Conservation (phyloP, 2,797 vertebrate genomes). For the Taenioides sp. region DNA sequence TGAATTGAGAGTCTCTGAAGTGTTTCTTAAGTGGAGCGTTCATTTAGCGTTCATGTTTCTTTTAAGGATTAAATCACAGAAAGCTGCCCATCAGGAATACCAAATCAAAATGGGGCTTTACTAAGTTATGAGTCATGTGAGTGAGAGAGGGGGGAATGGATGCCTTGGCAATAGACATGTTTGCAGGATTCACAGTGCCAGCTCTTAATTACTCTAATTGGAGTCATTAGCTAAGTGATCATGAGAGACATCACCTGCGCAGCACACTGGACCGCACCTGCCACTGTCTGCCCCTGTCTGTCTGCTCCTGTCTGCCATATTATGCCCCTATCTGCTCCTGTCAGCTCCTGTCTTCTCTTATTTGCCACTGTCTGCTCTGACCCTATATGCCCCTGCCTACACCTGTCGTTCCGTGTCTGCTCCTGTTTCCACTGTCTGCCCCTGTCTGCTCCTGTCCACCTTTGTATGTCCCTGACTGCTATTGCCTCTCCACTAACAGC, state of each 20-base stretch:
- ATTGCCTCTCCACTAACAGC: too few relatives aligned
- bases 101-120: constrained; percentile 33
- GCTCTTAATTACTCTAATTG: constrained; percentile 83
- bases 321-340: not conserved
- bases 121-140: constrained; percentile 37
- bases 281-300: constrained; percentile 30
- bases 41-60: constrained; percentile 70
- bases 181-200: constrained; percentile 68
- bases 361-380: not conserved
- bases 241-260: constrained; percentile 77
- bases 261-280: constrained; percentile 71
- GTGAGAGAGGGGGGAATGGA: constrained; percentile 47
- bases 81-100: constrained; percentile 32
- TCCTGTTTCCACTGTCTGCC: not conserved
- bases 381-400: not conserved
- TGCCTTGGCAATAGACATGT: constrained; percentile 42
- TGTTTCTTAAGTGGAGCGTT: constrained; percentile 69
- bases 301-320: not conserved
- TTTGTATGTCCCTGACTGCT: not conserved
- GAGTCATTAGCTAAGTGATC: constrained; percentile 78
- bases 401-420: too few relatives aligned
- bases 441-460: not conserved
- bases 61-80: constrained; percentile 50
- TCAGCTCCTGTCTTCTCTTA: not conserved
- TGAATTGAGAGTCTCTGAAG: constrained; percentile 71